phyloP scores from a whole-genome alignment of 2,113 vertebrate genomes.

The Ploceus nigricollis region DNA sequence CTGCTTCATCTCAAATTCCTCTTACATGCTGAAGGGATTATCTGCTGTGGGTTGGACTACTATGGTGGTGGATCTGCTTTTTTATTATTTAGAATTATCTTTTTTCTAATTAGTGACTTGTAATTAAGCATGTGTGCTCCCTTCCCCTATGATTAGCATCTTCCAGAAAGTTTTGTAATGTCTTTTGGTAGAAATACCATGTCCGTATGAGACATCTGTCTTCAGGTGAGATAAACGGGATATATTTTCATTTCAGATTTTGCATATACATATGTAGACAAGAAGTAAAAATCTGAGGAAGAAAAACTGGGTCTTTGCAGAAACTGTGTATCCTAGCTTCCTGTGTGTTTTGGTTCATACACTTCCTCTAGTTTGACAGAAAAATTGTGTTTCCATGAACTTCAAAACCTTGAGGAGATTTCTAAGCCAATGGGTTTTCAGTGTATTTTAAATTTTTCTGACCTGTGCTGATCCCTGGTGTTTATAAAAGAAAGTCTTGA shows the following conservation, averaged over 20 bases:
- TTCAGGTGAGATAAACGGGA: background rate
- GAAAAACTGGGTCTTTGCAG: background rate
- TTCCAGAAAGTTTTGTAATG: background rate
- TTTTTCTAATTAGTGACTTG: background rate
- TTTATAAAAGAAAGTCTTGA: background rate
- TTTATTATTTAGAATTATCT: background rate
- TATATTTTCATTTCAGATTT: background rate
- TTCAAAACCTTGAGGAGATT: background rate
- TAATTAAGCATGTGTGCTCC: background rate
- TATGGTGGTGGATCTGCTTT: fast-evolving
- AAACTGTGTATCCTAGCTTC: background rate
- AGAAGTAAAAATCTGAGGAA: background rate
- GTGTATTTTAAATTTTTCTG: background rate
- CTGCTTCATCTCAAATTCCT: background rate
- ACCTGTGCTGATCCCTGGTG: background rate
- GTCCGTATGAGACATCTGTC: background rate
- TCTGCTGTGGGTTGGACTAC: background rate
- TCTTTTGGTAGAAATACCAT: background rate
- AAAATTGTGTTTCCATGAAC: background rate
- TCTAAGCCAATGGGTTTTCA: background rate
- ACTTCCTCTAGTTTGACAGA: background rate
- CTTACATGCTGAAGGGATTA: background rate
- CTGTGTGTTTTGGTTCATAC: background rate
- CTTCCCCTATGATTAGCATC: background rate
- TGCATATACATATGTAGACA: background rate